Evolutionary conservation across 2,797 vertebrate species (phyloP).

Genomic region (Emydoidea blandingii): DNA sequence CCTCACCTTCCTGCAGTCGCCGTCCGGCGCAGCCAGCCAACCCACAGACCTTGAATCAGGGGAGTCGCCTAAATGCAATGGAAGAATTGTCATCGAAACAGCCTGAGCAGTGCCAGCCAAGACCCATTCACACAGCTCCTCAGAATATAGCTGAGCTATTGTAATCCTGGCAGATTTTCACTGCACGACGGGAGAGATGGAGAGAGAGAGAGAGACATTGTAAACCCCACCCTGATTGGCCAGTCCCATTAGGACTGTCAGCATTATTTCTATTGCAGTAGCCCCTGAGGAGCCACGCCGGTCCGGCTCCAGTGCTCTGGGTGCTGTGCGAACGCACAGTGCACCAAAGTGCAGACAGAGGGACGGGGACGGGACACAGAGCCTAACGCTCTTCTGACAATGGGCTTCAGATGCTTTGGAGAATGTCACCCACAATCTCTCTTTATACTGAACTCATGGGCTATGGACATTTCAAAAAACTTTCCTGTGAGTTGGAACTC

Average conservation of each 20-base stretch:
- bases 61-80: no score
- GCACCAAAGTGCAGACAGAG: background rate
- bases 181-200: background rate
- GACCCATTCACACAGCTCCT: background rate
- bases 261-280: background rate
- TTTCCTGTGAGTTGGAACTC: fast-evolving
- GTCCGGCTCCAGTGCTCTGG: background rate
- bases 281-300: background rate
- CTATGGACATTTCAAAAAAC: fast-evolving
- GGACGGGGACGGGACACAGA: background rate
- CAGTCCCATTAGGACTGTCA: background rate
- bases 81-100: background rate
- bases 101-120: background rate
- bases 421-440: background rate
- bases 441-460: background rate
- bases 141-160: no score
- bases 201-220: background rate
- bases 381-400: background rate
- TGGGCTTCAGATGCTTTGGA: background rate
- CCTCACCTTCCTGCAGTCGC: no score
- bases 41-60: fast-evolving
- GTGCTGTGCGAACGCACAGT: background rate
- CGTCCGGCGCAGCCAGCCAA: background rate
- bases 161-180: background rate
- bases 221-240: background rate